Evolutionary conservation across 2,113 vertebrate genomes (phyloP).

Genomic region (Anoura caudifer): DNA sequence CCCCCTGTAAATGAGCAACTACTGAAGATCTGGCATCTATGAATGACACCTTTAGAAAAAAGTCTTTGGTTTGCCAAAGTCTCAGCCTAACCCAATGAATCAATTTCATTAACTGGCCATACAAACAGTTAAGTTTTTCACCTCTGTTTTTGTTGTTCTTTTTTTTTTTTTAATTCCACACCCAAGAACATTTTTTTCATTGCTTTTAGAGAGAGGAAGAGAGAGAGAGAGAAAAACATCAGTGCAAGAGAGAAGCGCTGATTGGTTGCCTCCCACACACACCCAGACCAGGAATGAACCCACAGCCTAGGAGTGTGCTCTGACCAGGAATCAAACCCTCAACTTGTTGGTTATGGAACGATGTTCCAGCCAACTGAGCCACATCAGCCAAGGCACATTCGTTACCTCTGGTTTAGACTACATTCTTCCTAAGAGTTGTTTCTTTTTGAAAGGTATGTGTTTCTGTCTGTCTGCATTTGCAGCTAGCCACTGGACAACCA

Average conservation of each 20-base stretch:
- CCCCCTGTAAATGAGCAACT: fast-evolving
- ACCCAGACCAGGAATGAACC: no score
- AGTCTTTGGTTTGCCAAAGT: background rate
- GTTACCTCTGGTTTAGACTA: background rate
- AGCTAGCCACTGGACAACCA: background rate
- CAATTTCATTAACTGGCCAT: background rate
- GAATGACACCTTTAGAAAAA: background rate
- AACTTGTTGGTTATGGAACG: no score
- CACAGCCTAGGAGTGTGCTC: no score
- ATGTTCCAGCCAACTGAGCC: no score
- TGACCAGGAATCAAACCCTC: no score
- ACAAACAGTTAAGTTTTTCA: background rate
- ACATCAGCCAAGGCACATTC: background rate
- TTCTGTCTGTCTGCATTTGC: background rate
- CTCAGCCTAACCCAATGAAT: background rate
- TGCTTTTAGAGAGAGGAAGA: no score
- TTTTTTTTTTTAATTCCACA: no score
- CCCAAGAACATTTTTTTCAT: no score
- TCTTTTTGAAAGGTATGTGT: background rate
- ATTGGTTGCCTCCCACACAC: no score
- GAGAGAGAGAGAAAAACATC: no score
- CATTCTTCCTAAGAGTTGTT: background rate
- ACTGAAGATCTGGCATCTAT: background rate
- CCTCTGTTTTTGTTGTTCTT: background rate
- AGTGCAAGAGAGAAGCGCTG: no score